Conservation (phyloP, 2,888 invertebrate genomes). For the Caenorhabditis doughertyi region DNA sequence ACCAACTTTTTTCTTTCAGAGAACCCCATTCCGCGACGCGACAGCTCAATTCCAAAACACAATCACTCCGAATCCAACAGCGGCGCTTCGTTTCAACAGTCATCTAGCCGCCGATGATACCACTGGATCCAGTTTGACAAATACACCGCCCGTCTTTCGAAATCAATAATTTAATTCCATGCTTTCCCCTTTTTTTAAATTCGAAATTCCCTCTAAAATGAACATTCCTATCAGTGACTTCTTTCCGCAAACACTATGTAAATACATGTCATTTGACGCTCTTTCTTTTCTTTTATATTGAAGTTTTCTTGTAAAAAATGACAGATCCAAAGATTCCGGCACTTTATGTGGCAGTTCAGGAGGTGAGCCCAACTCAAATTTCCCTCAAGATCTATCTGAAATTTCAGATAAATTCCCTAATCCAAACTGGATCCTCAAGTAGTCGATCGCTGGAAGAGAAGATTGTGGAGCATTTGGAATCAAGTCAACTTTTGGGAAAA, state of each 20-base stretch:
- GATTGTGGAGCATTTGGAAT: slow-evolving; percentile 65
- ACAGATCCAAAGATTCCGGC: slow-evolving; percentile 26
- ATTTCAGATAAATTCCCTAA: slow-evolving; percentile 35
- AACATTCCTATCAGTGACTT: background rate
- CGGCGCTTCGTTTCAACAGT: slow-evolving; percentile 6
- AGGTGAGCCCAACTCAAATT: no score
- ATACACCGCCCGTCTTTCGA: slow-evolving; percentile 18
- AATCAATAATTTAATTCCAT: slow-evolving; percentile 2
- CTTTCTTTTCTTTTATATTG: background rate
- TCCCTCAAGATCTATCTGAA: background rate
- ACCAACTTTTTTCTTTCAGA: background rate
- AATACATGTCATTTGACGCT: slow-evolving; percentile 3
- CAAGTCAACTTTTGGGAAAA: slow-evolving; percentile 59
- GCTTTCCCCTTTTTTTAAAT: background rate
- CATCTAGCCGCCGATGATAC: slow-evolving; percentile 9
- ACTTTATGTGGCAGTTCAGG: slow-evolving; percentile 35
- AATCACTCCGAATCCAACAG: no score
- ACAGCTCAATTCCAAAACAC: slow-evolving; percentile 7
- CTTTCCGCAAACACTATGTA: slow-evolving; percentile 23
- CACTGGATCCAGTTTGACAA: slow-evolving; percentile 8
- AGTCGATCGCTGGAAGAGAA: slow-evolving; percentile 48
- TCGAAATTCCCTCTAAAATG: background rate
- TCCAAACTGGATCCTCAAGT: slow-evolving; percentile 16
- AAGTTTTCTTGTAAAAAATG: slow-evolving; percentile 1
- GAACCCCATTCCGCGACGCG: slow-evolving; percentile 25